Percentiles rank a stretch among this genome's conserved stretches.
phyloP scores from a whole-genome alignment of 2,888 invertebrate species.

The Agonopterix alstromeriana region DNA sequence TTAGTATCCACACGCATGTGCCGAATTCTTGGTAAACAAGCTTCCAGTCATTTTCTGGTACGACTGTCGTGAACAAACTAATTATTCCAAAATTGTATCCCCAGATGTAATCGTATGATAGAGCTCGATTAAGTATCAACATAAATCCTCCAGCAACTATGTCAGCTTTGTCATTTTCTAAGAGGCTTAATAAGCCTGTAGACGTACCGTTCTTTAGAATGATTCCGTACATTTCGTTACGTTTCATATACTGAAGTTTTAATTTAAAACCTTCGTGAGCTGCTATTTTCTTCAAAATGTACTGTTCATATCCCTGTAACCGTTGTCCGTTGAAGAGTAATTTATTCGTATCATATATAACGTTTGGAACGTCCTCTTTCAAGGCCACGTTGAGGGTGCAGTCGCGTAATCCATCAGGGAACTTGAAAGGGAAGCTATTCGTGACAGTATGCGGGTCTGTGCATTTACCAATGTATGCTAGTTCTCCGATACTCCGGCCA shows the following conservation, averaged over 20 bases:
- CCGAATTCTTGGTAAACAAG: slow-evolving; percentile 8
- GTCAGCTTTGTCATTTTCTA: slow-evolving; percentile 7
- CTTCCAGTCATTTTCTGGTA: slow-evolving; percentile 6
- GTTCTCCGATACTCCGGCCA: slow-evolving; percentile 8
- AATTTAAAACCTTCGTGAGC: not conserved
- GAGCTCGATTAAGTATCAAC: slow-evolving; percentile 7
- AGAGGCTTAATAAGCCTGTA: slow-evolving; percentile 5
- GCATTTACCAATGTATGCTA: slow-evolving; percentile 8
- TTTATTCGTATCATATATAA: not conserved
- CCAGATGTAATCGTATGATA: slow-evolving; percentile 7
- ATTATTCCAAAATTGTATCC: slow-evolving; percentile 4
- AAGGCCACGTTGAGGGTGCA: slow-evolving; percentile 9
- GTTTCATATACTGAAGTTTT: not conserved
- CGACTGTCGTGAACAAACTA: slow-evolving; percentile 1
- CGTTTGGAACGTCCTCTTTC: slow-evolving; percentile 8
- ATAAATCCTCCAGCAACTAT: slow-evolving; percentile 9
- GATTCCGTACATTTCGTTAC: not conserved
- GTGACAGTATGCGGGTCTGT: not conserved
- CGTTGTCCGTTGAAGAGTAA: not conserved
- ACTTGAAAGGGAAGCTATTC: slow-evolving; percentile 4
- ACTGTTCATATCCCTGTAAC: slow-evolving; percentile 4
- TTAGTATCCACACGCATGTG: slow-evolving; percentile 1
- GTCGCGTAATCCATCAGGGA: slow-evolving; percentile 3
- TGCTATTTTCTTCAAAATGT: slow-evolving; percentile 1
- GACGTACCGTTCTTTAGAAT: slow-evolving; percentile 3